Base-by-base conservation (phyloP, 2,888 invertebrate species). In the Callyntrura sp. region DNA sequence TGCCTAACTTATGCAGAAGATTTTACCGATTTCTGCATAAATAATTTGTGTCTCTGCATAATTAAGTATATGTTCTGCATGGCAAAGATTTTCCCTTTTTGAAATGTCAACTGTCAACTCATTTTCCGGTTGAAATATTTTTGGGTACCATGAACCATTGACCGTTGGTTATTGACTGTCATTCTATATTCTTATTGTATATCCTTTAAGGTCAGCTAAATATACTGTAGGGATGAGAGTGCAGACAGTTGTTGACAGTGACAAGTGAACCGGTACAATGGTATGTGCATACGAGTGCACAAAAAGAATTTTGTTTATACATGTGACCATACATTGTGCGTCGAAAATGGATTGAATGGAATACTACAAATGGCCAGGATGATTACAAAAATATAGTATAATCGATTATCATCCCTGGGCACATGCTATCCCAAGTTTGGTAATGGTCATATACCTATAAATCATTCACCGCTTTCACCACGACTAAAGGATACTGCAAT, bases 81-180 rank as follows among this genome's bases (percentile, higher is more conserved):
- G n/a, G n/a, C n/a, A n/a, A n/a, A n/a, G n/a, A n/a, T n/a, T n/a
- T n/a, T n/a, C n/a, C n/a, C n/a, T n/a, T n/a, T n/a, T n/a, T n/a
- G n/a, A n/a, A n/a, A n/a, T n/a, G n/a, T n/a, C n/a, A 17, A 45
- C 11, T 70, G 70, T 70, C 45, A 70, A 70, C 70, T 45, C 43
- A 70, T 70, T 70, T 70, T 17, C n/a, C 35, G 14, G 68, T 17
- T 70, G 43, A 35, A 70, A n/a, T 35, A 70, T 43, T 73, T 73
- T 6, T 23, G 2, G 17, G 11, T 25, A 28, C 45, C 70, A 73
- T 14, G 48, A 45, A 23, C 73, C 23, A 73, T 73, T 73, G 48
- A 14, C 20, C 48, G 23, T 48, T 48, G 73, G 48, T 48, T 48
- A 48, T 48, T 48, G 73, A 73, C 73, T 48, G 48, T 35, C 35